Base-by-base conservation (phyloP, 1,140 invertebrate genomes). In the Solenopsis invicta region DNA sequence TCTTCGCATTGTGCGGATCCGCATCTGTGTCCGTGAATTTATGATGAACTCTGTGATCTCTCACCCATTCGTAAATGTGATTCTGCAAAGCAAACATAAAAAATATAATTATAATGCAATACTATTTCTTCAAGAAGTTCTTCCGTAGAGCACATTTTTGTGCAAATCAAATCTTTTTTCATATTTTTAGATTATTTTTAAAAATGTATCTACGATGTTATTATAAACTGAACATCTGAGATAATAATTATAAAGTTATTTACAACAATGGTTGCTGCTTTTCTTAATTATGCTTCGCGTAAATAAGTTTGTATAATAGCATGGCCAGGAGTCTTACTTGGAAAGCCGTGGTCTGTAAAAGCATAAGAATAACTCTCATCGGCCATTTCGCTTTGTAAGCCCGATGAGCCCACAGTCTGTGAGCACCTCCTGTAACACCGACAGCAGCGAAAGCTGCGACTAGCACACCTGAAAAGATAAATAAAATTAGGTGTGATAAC, bases 1-100 rank as follows among this genome's bases (percentile, higher is more conserved):
- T 95, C 64, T 96, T 96, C 0, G 98, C 97, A 89, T 99, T 99
- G 93, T 99, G 98, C 0, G 98, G 98, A 94, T 99, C 98, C 0
- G 98, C 98, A 92, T 99, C 97, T 0, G 98, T 98, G 92, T 99
- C 98, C 0, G 98, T 98, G 94, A 97, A 99, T 94, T 99, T 99
- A 92, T 99, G 98, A 93, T 99, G 98, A 0, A 98, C 98, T 86
- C 98, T 96, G 93, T 99, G 98, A 94, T 99, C 98, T 64, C 97
- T 96, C 0, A 97, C 97, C 97, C 97, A 98, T 92, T 97, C 97
- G 90, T 96, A 97, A 48, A 98, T 96, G 85, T 97, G 96, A 93
- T 97, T 97, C 95, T 97, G 86, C 1, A 3, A 62, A 56, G 54
- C 1, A 21, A 3, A 41, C 37, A 10, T 59, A 59, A 24, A 37